Evolutionary conservation across 2,797 vertebrate species (phyloP), one percentile per base, ranked within the genome.

Genomic region (Oophaga sylvatica): DNA sequence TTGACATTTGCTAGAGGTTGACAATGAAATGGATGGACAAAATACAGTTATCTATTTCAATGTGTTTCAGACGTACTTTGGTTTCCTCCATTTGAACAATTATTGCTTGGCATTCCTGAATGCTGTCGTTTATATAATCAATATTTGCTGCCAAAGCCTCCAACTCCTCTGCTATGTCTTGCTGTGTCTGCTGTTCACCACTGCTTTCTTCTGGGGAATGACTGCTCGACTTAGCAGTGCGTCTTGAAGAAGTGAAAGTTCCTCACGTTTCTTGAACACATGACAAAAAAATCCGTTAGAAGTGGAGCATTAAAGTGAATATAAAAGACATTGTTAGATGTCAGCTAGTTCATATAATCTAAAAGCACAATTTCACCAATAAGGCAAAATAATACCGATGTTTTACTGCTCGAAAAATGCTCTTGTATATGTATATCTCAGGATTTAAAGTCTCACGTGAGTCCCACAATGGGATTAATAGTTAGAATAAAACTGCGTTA

Each of bases 31-130:
- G 48, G 48, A 7, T 9, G 48, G 11, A 53, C 48, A 53, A 53
- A 53, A 53, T 53, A 53, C 8, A 53, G 48, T 53, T 53, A 53
- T 53, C 8, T 53, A 53, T 9, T 53, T 53, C 48, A 53, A 9
- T 60, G 19, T 63, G 11, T 3, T 8, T 45, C 0, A 0, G 0
- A 2, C 35, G 62, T 89, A 98, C 98, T 96, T 99, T 99, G 87
- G 97, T 97, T 93, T 99, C 98, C 90, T 99, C 98, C 73, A 99
- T 98, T 94, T 99, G 98, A 90, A 99, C 96, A 26, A 99, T 98
- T 89, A 97, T 99, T 90, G 97, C 98, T 93, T 99, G 98, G 93
- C 98, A 99, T 93, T 99, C 98, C 0, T 96, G 96, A 90, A 99
- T 96, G 91, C 97, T 97, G 92, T 99, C 98, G 0, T 97, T 99